Evolutionary conservation across 2,888 invertebrate genomes (phyloP), one percentile per base, ranked within the genome.

Genomic region (Pachydiplax longipennis): DNA sequence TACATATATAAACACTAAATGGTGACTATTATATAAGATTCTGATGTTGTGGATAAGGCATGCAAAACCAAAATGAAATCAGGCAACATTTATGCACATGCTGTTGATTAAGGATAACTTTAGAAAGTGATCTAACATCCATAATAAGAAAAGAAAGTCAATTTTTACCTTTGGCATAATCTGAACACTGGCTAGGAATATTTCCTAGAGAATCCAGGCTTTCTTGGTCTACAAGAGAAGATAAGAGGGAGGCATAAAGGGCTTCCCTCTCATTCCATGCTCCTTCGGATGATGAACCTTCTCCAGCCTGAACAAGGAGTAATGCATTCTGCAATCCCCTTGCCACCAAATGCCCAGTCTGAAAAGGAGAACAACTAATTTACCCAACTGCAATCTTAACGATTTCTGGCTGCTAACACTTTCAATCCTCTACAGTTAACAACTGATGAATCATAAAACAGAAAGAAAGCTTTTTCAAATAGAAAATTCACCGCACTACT

Each of bases 271-370:
- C 87, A 37, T 58, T 61, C 87, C 87, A 87, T 1, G 61, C 37
- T 40, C 65, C 87, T 61, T 87, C 87, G 13, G 35, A 13, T 37
- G 87, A 8, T 15, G 87, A 35, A 0, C 87, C 87, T 10, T 87
- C 87, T 12, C 61, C 87, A 61, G 87, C 37, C n/a, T 35, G 87
- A 40, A 35, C 87, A 35, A 87, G 61, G 13, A 87, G 87, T 53
- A 87, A 87, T 40, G 87, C 35, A 87, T 87, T 87, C 31, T 87
- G 87, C 61, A 87, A 87, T 58, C 87, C 87, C 22, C 87, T 58
- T 35, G 87, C 87, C 10, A 87, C 87, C 61, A 87, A 87, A 87
- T 87, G 87, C 10, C 87, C 87, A 22, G 87, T 87, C 87, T 87
- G 58, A 0, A 22, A 65, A 44, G n/a, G 37, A 87, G 25, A 25